Evolutionary conservation across 64 coral and sea anemone genomes (phyloP).

Genomic region (Platygyra sinensis): DNA sequence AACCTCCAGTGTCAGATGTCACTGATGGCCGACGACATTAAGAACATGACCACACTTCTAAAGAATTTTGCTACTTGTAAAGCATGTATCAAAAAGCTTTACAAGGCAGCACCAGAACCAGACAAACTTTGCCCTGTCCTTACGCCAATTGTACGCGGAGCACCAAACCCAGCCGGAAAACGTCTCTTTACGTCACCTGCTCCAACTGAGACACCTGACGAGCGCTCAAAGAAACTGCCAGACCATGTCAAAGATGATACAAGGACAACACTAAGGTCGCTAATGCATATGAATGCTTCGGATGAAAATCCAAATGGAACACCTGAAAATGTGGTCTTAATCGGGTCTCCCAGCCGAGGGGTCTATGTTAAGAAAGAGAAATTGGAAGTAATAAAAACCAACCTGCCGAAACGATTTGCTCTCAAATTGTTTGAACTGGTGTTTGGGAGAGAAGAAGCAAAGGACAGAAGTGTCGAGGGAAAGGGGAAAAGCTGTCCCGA

Average conservation of each 20-base stretch:
- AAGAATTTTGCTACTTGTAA: constrained; percentile 35
- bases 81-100: constrained; percentile 49
- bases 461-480: background rate
- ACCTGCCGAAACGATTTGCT: constrained; percentile 27
- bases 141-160: background rate
- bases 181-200: background rate
- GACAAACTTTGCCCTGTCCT: background rate
- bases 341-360: constrained; percentile 32
- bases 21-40: constrained; percentile 16
- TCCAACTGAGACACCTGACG: background rate
- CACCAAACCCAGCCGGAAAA: constrained; percentile 14
- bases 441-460: constrained; percentile 51
- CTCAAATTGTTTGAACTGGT: constrained; percentile 46
- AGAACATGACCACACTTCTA: constrained; percentile 1
- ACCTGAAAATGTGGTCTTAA: background rate
- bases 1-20: constrained; percentile 25
- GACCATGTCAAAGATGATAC: background rate
- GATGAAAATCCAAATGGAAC: background rate
- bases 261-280: background rate
- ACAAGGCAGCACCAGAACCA: constrained; percentile 2
- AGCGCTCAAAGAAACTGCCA: no score
- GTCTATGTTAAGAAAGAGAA: constrained; percentile 18
- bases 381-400: constrained; percentile 21
- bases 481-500: constrained; percentile 29
- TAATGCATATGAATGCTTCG: background rate